These are phyloP conservation scores for Galagoides demidoff DNA, from an alignment of 2,797 vertebrate species.

Conservation along the genomic window DNA sequence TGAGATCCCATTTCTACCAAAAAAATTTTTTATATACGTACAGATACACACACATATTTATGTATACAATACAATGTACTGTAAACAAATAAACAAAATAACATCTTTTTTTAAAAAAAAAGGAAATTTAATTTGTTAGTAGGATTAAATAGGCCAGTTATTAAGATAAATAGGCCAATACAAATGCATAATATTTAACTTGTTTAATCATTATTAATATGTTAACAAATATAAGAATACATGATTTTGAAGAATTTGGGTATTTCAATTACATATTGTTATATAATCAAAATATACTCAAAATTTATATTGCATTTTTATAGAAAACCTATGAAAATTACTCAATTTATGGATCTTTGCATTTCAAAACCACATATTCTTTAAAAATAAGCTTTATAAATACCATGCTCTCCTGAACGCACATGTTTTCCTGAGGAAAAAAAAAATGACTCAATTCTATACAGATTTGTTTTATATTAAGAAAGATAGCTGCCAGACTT, in stretches of 20 bases:
- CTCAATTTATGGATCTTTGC: not conserved
- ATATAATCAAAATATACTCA: not conserved
- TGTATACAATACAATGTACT: no score
- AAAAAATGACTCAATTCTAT: not conserved
- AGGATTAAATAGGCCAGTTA: not conserved
- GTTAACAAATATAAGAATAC: constrained; percentile 16
- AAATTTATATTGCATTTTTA: not conserved
- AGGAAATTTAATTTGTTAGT: not conserved
- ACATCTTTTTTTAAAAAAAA: not conserved
- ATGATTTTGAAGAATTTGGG: not conserved
- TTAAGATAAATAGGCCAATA: not conserved
- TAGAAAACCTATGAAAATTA: not conserved
- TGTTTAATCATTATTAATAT: constrained; percentile 15
- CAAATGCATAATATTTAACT: not conserved
- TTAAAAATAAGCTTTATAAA: not conserved
- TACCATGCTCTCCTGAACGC: not conserved
- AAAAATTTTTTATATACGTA: no score
- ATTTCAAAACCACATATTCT: not conserved
- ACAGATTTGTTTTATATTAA: not conserved
- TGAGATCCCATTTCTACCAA: no score
- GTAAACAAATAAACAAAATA: no score
- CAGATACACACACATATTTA: no score
- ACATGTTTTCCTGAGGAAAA: not conserved
- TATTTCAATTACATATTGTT: not conserved
- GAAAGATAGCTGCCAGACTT: not conserved